Conservation (phyloP, 2,888 invertebrate genomes). For the Amblyteles armatorius region DNA sequence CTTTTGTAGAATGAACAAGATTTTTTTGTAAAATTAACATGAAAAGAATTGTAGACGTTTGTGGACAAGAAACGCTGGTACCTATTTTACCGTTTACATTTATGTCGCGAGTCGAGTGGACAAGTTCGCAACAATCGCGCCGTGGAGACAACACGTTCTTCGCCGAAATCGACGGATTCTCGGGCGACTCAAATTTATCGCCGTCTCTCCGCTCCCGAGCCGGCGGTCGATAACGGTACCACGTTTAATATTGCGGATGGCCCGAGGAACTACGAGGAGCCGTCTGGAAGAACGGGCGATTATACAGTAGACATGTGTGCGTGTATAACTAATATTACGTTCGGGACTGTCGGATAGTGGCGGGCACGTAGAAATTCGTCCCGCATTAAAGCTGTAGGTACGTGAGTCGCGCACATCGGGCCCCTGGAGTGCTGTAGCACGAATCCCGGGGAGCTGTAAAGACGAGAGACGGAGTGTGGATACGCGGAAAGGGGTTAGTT, state of each 20-base stretch:
- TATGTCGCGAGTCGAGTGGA: background rate
- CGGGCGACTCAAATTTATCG: background rate
- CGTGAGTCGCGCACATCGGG: conserved; percentile 50
- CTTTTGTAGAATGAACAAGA: no score
- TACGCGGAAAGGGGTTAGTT: conserved; percentile 31
- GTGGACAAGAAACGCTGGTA: no score
- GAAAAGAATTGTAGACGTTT: no score
- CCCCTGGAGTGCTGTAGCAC: conserved; percentile 49
- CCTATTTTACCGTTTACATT: background rate
- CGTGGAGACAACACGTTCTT: background rate
- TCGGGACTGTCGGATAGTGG: conserved; percentile 10
- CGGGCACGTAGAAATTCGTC: conserved; percentile 28
- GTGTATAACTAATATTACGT: conserved; percentile 7
- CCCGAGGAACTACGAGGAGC: background rate
- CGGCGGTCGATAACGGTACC: background rate
- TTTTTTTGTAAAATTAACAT: no score
- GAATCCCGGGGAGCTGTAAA: conserved; percentile 35
- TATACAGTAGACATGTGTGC: background rate
- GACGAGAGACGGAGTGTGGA: conserved; percentile 22
- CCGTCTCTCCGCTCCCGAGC: background rate
- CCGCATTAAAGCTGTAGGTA: conserved; percentile 52
- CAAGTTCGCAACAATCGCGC: background rate
- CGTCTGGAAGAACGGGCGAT: conserved; percentile 2
- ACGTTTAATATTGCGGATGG: background rate
- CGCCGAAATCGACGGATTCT: background rate